These are phyloP conservation scores for Nesidiocoris tenuis DNA, from an alignment of 2,888 invertebrate genomes.

Conservation along the genomic window DNA sequence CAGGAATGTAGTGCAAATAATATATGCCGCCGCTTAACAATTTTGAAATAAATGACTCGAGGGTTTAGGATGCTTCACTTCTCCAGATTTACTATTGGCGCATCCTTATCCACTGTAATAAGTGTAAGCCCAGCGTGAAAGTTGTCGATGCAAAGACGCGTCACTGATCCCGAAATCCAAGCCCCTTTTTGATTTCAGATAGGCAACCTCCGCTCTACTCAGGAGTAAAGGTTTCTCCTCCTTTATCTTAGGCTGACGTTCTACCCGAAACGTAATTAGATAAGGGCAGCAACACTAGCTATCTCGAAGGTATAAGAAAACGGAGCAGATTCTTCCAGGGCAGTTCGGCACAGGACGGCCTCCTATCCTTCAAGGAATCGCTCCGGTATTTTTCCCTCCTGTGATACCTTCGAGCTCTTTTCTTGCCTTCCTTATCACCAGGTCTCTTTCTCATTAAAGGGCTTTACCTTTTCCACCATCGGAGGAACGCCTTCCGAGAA, in stretches of 20 bases:
- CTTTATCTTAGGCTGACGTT: not conserved
- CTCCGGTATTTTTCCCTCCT: constrained; percentile 15
- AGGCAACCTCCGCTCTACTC: not conserved
- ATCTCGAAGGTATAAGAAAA: not conserved
- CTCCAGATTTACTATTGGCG: no score
- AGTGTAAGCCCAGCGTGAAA: no score
- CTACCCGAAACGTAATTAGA: not conserved
- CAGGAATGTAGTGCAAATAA: no score
- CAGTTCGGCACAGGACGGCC: constrained; percentile 11
- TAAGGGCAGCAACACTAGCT: not conserved
- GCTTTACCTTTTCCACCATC: constrained; percentile 4
- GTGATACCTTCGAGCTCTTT: not conserved
- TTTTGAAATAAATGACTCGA: no score
- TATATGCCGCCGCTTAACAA: no score
- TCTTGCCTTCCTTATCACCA: not conserved
- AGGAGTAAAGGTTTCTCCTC: not conserved
- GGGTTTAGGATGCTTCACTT: no score
- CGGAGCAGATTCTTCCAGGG: not conserved
- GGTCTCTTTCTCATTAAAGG: constrained; percentile 28
- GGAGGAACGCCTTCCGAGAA: not conserved
- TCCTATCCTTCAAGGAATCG: constrained; percentile 40
- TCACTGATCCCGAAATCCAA: not conserved
- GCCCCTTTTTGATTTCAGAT: not conserved
- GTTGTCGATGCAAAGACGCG: no score
- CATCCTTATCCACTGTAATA: no score